Conservation (phyloP, 1,140 invertebrate species). For the Lithobius niger region DNA sequence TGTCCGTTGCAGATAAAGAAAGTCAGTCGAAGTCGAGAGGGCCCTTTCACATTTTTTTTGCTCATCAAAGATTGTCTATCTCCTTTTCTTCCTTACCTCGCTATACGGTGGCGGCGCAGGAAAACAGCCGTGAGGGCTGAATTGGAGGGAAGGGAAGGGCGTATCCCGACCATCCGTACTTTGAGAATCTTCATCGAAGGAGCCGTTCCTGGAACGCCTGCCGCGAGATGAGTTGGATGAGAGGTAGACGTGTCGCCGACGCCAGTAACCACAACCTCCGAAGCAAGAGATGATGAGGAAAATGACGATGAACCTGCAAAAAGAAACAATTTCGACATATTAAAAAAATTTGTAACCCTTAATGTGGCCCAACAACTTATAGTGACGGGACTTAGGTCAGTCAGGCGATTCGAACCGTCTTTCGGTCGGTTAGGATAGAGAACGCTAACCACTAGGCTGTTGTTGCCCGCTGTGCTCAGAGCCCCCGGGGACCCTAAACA, state of each 20-base stretch:
- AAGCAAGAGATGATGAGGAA: conserved; percentile 26
- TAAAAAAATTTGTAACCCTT: not conserved
- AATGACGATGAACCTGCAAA: conserved; percentile 23
- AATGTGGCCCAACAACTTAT: not conserved
- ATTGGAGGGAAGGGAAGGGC: conserved; percentile 54
- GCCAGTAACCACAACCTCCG: conserved; percentile 27
- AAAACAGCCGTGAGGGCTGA: conserved; percentile 61
- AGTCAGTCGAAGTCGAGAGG: too few relatives aligned
- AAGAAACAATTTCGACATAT: not conserved
- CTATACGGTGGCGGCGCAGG: conserved; percentile 62
- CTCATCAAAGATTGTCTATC: too few relatives aligned
- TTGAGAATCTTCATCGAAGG: conserved; percentile 50
- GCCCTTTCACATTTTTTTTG: too few relatives aligned
- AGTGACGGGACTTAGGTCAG: too few relatives aligned
- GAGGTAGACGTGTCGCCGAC: conserved; percentile 17
- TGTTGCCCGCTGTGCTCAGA: too few relatives aligned
- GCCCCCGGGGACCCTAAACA: too few relatives aligned
- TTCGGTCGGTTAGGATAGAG: not conserved
- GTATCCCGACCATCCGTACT: not conserved
- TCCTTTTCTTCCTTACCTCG: conserved; percentile 57
- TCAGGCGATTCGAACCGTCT: not conserved
- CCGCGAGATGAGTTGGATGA: not conserved
- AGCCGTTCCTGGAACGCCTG: not conserved
- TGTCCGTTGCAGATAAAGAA: too few relatives aligned
- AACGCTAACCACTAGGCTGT: too few relatives aligned